phyloP scores from a whole-genome alignment of 2,113 vertebrate genomes.

The Brienomyrus brachyistius region DNA sequence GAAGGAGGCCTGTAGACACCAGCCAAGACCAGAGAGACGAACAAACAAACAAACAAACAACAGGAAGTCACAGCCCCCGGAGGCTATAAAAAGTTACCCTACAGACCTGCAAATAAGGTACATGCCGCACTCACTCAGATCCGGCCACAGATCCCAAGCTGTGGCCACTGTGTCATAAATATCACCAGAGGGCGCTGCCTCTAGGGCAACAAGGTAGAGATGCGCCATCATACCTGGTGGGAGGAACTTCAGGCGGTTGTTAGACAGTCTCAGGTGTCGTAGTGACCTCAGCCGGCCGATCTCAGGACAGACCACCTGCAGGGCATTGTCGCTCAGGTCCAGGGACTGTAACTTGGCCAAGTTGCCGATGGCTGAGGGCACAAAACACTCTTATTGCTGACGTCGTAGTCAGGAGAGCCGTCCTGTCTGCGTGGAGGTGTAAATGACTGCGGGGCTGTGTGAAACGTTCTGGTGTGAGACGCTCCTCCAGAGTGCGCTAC shows the following conservation, averaged over 20 bases:
- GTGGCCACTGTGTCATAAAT: background rate
- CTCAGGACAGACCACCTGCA: slow-evolving; percentile 87
- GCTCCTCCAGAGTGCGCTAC: background rate
- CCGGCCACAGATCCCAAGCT: background rate
- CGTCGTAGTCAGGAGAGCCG: too few relatives aligned
- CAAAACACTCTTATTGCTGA: background rate
- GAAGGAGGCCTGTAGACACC: background rate
- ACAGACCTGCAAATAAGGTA: background rate
- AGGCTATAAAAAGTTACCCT: slow-evolving; percentile 12
- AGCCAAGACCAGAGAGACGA: slow-evolving; percentile 17
- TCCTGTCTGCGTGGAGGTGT: background rate
- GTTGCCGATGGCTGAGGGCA: slow-evolving; percentile 76
- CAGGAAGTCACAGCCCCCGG: background rate
- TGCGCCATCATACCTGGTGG: slow-evolving; percentile 66
- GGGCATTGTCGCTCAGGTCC: slow-evolving; percentile 89
- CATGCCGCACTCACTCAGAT: background rate
- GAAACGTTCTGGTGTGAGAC: background rate
- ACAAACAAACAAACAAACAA: slow-evolving; percentile 29
- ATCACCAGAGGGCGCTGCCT: background rate
- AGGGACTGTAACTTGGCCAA: slow-evolving; percentile 83
- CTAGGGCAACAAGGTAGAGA: background rate
- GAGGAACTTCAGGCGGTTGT: slow-evolving; percentile 83
- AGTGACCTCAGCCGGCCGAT: slow-evolving; percentile 83
- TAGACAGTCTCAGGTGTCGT: slow-evolving; percentile 83
- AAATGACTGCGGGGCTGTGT: background rate